Evolutionary conservation across 2,888 invertebrate species (phyloP).

Genomic region (Iselma pallidipennis): DNA sequence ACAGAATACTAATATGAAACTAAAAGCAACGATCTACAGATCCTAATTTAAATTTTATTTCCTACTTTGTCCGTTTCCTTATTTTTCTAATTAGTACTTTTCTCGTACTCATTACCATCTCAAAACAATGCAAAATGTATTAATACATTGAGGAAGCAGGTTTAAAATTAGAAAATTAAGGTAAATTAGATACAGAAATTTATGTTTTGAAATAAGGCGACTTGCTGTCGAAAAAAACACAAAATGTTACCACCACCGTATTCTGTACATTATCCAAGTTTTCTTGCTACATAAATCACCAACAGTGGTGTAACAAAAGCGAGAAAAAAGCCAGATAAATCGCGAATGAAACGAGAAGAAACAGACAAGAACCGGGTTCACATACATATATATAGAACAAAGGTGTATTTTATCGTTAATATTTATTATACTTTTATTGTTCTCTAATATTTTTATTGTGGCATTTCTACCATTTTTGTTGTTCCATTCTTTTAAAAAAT

Average conservation of each 20-base stretch:
- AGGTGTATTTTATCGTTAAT: conserved; percentile 15
- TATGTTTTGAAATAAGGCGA: too few species aligned
- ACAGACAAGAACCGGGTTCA: background rate
- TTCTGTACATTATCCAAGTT: background rate
- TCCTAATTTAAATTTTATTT: too few species aligned
- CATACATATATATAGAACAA: background rate
- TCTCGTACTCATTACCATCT: too few species aligned
- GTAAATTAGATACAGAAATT: too few species aligned
- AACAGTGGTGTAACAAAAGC: background rate
- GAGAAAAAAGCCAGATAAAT: background rate
- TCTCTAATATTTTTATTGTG: conserved; percentile 11
- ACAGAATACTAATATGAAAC: background rate
- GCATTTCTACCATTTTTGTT: conserved; percentile 15
- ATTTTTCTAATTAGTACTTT: too few species aligned
- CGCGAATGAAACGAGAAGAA: background rate
- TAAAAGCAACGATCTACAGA: background rate
- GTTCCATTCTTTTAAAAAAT: conserved; percentile 12
- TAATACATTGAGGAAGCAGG: too few species aligned
- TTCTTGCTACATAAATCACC: background rate
- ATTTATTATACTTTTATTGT: conserved; percentile 18
- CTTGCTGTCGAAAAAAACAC: background rate
- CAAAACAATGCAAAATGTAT: too few species aligned
- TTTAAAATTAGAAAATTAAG: too few species aligned
- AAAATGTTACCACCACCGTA: background rate
- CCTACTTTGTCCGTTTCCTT: too few species aligned